phyloP scores from a whole-genome alignment of 2,113 vertebrate species.

The Notarius quadriscutis region DNA sequence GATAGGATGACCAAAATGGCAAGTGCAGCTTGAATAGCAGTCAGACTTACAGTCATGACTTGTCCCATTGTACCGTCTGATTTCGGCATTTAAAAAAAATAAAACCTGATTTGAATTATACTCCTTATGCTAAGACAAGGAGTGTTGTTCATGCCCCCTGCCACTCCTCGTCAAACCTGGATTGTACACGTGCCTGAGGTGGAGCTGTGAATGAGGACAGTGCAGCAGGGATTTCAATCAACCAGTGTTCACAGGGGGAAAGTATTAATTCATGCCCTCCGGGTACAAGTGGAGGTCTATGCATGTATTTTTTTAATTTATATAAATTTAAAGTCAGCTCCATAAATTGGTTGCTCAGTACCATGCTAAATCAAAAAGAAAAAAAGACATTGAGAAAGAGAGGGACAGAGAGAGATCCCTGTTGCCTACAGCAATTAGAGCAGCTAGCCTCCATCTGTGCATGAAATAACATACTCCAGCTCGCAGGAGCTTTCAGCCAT shows the following conservation, averaged over 20 bases:
- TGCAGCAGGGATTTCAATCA: conserved; percentile 66
- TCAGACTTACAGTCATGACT: not conserved
- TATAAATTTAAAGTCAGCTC: not conserved
- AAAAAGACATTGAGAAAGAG: not conserved
- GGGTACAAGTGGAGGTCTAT: not conserved
- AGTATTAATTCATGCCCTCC: not conserved
- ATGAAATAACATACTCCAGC: conserved; percentile 52
- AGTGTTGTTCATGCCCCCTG: conserved; percentile 37
- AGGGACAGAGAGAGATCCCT: conserved; percentile 18
- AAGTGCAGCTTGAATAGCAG: not conserved
- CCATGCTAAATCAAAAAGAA: not conserved
- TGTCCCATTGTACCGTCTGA: not conserved
- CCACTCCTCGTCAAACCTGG: conserved; percentile 46
- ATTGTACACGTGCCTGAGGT: conserved; percentile 53
- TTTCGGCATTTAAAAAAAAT: not conserved
- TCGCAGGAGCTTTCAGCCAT: conserved; percentile 48
- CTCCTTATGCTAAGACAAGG: conserved; percentile 4
- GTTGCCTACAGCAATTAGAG: conserved; percentile 59
- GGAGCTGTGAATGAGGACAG: conserved; percentile 62
- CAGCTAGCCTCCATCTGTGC: conserved; percentile 48
- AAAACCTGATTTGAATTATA: not conserved
- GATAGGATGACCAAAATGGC: conserved; percentile 14
- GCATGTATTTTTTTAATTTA: not conserved
- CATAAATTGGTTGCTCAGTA: not conserved
- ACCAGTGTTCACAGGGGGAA: conserved; percentile 53